These are phyloP conservation scores for Rhagonycha lutea DNA, from an alignment of 2,888 invertebrate genomes.

Conservation along the genomic window DNA sequence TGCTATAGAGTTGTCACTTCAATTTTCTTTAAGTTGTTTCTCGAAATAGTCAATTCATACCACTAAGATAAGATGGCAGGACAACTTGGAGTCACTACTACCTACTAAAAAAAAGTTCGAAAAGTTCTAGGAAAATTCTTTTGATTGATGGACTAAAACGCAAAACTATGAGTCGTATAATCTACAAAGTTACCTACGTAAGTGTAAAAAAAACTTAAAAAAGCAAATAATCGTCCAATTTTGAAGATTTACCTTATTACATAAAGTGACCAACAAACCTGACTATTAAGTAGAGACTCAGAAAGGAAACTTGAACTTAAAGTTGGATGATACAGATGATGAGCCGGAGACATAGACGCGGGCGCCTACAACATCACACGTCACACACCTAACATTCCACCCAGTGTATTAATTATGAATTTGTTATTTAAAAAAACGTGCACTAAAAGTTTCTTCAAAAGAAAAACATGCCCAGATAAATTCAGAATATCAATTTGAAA, in stretches of 20 bases:
- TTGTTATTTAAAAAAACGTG: constrained; percentile 12
- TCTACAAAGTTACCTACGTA: not conserved
- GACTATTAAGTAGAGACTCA: constrained; percentile 80
- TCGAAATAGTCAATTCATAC: not conserved
- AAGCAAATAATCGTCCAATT: not conserved
- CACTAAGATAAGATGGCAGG: not conserved
- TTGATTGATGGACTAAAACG: not conserved
- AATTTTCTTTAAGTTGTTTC: not conserved
- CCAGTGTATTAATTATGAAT: constrained; percentile 23
- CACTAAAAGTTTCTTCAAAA: constrained; percentile 12
- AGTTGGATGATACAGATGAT: constrained; percentile 74
- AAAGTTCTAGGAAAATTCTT: not conserved
- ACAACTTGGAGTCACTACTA: not conserved
- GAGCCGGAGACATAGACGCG: constrained; percentile 88
- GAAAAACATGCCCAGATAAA: not conserved
- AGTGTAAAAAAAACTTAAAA: not conserved
- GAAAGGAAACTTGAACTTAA: constrained; percentile 66
- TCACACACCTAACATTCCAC: constrained; percentile 38
- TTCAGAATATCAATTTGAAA: not conserved
- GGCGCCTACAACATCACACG: constrained; percentile 73
- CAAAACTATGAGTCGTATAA: not conserved
- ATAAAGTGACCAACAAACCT: constrained; percentile 61
- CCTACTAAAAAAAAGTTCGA: not conserved
- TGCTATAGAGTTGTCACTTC: not conserved
- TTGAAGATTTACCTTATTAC: constrained; percentile 2